Percentiles rank a stretch among this genome's conserved stretches.
Evolutionary conservation across 2,888 invertebrate genomes (phyloP).

Genomic region (Rhagonycha lutea): DNA sequence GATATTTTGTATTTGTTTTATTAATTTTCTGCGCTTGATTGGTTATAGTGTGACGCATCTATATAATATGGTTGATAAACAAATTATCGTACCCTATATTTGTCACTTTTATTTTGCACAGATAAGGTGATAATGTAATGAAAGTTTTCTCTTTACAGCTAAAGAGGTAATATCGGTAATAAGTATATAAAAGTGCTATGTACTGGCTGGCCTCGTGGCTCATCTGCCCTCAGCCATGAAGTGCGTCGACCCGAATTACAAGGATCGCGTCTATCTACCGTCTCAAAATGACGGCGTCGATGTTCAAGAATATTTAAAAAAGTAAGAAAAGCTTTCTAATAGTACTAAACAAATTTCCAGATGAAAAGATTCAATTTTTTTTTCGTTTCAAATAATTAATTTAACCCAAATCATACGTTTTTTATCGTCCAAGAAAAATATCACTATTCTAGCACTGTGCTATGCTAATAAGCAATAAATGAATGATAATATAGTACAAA

Average conservation of each 20-base stretch:
- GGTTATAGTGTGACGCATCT: not conserved
- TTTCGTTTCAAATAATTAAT: not conserved
- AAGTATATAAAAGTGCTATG: conserved; percentile 7
- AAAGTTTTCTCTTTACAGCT: not conserved
- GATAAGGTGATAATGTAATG: not conserved
- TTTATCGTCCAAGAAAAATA: too few species aligned
- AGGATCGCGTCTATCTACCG: conserved; percentile 35
- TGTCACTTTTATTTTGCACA: not conserved
- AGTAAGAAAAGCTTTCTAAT: conserved; percentile 19
- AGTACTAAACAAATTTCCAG: too few species aligned
- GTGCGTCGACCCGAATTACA: conserved; percentile 19
- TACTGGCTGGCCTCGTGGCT: conserved; percentile 17
- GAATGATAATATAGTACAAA: too few species aligned
- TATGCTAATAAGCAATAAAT: too few species aligned
- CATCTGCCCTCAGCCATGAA: conserved; percentile 17
- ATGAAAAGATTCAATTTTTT: not conserved
- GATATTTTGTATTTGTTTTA: not conserved
- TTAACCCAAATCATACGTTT: not conserved
- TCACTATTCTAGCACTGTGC: too few species aligned
- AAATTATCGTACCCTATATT: not conserved
- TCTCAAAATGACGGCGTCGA: conserved; percentile 30
- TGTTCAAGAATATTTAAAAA: conserved; percentile 30
- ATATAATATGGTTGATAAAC: not conserved
- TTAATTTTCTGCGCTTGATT: not conserved
- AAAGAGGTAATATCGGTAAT: not conserved